Conservation (phyloP, 2,113 vertebrate genomes). For the Elachura formosa region DNA sequence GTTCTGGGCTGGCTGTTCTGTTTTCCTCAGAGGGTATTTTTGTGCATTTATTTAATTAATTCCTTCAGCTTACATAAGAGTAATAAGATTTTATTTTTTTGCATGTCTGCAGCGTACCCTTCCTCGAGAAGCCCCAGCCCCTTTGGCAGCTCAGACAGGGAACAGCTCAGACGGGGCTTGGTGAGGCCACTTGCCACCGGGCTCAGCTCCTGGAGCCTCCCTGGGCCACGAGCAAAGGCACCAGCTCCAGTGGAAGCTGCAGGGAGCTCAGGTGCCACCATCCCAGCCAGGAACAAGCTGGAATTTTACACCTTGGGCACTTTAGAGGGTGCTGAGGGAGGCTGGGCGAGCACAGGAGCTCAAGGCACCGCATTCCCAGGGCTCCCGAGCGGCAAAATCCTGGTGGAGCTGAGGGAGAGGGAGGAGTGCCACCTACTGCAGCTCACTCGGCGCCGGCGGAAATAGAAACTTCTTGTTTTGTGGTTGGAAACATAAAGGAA, state of each 20-base stretch:
- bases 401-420: not conserved
- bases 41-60: conserved; percentile 60
- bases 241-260: fast-evolving
- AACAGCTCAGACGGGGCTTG: not conserved
- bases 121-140: not conserved
- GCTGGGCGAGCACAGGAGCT: fast-evolving
- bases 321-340: not conserved
- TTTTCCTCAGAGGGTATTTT: conserved; percentile 39
- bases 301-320: not conserved
- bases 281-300: fast-evolving
- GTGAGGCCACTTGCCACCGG: not conserved
- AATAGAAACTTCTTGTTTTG: conserved; percentile 44
- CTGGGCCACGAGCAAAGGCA: not conserved
- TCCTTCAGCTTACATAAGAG: conserved; percentile 24
- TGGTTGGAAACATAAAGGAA: conserved; percentile 31
- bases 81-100: not conserved
- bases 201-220: fast-evolving
- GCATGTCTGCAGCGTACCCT: not conserved
- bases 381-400: not conserved
- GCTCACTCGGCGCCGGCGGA: not conserved
- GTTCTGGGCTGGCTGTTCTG: not conserved
- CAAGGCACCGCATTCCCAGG: fast-evolving
- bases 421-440: conserved; percentile 54
- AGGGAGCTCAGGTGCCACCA: not conserved
- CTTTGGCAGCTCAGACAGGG: not conserved